phyloP scores from a whole-genome alignment of 1,140 invertebrate genomes.

The Choristoneura fumiferana region DNA sequence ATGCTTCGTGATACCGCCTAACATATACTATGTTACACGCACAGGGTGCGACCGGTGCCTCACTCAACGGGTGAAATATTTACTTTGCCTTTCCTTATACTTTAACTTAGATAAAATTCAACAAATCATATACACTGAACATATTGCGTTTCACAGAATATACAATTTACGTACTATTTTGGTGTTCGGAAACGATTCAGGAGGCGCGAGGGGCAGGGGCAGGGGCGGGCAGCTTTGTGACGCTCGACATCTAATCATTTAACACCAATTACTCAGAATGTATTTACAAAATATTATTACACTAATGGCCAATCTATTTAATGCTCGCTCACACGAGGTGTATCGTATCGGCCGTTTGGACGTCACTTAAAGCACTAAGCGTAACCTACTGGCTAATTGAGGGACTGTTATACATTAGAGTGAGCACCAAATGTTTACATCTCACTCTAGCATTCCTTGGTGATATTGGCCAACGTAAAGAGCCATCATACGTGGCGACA shows the following conservation, averaged over 20 bases:
- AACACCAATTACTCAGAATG: too few relatives aligned
- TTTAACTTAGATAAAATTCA: conserved; percentile 48
- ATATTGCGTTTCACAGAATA: conserved; percentile 64
- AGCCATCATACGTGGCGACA: too few relatives aligned
- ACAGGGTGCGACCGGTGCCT: conserved; percentile 48
- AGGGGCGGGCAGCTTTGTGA: conserved; percentile 20
- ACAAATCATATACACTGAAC: conserved; percentile 69
- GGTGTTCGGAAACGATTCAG: conserved; percentile 65
- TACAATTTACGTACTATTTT: conserved; percentile 67
- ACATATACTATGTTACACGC: conserved; percentile 50
- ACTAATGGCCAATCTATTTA: too few relatives aligned
- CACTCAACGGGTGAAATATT: conserved; percentile 72
- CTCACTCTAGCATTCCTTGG: too few relatives aligned
- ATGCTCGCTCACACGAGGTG: too few relatives aligned
- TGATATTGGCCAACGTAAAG: too few relatives aligned
- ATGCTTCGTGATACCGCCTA: conserved; percentile 53
- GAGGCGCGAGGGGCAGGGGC: conserved; percentile 31
- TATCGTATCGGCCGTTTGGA: too few relatives aligned
- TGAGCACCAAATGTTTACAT: too few relatives aligned
- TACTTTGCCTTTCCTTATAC: conserved; percentile 34
- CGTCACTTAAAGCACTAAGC: too few relatives aligned
- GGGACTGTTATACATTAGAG: too few relatives aligned
- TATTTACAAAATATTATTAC: too few relatives aligned
- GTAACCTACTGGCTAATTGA: too few relatives aligned
- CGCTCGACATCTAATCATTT: background rate